Evolutionary conservation across 2,888 invertebrate species (phyloP), one percentile per base, ranked within the genome.

Genomic region (Cheilosia vernalis): DNA sequence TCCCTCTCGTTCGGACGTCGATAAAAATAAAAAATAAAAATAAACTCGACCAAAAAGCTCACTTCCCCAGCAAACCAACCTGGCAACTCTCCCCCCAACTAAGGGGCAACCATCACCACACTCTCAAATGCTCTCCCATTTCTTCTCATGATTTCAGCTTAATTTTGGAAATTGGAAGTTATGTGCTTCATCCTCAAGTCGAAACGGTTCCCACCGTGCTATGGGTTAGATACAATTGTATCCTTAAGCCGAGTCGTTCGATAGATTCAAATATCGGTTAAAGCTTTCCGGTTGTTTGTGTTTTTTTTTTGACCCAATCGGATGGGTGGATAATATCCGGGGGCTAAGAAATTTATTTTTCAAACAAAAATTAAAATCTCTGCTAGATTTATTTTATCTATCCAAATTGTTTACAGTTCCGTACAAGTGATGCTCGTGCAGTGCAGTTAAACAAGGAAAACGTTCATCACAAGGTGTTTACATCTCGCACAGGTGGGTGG

Each of bases 401-500:
- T 63, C 37, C 7, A 7, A 73, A 60, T 74, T 79, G 27, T 47
- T 69, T 79, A 74, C n/a, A 40, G 7, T 49, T 49, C 30, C 44
- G 55, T 51, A 5, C 24, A 33, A 84, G 66, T 66, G 79, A 84
- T 79, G 69, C 79, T 55, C 1, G 51, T 66, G 9, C 21, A 61
- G 55, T 67, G 51, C 21, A 51, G 4, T 56, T 67, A 37, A 78
- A 78, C 49, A 47, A 27, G 44, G 42, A 67, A 72, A 19, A 19
- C 40, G 21, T 47, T 21, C n/a, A 51, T 72, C 40, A 30, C 21
- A 42, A 19, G 24, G 63, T 84, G 67, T 78, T 78, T 64, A 79
- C 76, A 83, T 73, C 49, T 58, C 63, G 37, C 79, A 84, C 84
- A 84, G 79, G 84, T 84, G 84, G 79, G 84, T 84, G 69, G 79